A percentile compares a stretch with the other conserved stretches of the same genome.
Conservation (phyloP, 2,888 invertebrate genomes). For the Amphipoea lucens region DNA sequence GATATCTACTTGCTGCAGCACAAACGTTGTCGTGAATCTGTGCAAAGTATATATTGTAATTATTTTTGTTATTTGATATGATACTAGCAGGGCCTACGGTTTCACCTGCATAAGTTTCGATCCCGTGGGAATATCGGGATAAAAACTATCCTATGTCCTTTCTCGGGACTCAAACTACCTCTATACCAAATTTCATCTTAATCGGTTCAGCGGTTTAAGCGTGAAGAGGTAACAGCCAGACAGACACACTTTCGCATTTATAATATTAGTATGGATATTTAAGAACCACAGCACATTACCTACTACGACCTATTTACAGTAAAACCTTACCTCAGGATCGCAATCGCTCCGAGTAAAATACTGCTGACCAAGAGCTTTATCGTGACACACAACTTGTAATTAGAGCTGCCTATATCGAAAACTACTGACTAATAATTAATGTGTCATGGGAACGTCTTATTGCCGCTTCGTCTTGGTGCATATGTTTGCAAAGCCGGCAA, state of each 20-base stretch:
- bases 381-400: background rate
- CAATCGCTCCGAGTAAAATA: background rate
- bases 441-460: background rate
- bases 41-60: background rate
- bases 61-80: no score
- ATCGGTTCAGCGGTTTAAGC: no score
- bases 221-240: no score
- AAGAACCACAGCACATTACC: background rate
- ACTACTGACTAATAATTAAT: background rate
- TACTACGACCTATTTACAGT: background rate
- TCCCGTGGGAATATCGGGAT: no score
- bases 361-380: background rate
- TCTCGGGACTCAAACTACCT: no score
- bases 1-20: background rate
- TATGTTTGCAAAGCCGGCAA: conserved; percentile 15
- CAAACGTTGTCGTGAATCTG: background rate
- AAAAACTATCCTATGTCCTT: no score
- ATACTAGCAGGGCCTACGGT: background rate
- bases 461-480: background rate
- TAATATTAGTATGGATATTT: background rate
- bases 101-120: no score
- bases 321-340: background rate
- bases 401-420: background rate
- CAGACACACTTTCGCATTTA: no score
- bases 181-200: no score